Evolutionary conservation across 2,888 invertebrate species (phyloP).

Genomic region (Hypolimnas misippus): DNA sequence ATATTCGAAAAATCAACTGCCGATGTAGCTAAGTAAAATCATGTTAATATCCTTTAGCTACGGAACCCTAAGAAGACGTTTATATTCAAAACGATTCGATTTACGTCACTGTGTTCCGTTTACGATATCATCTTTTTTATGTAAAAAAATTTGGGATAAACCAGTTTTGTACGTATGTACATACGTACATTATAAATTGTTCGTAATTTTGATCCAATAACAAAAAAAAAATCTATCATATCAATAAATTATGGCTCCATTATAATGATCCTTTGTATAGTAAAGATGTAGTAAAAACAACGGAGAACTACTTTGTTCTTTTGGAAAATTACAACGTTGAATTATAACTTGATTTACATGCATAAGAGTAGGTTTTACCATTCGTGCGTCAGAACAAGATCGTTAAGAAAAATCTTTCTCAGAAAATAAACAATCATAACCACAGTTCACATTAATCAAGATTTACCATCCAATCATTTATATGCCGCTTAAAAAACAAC

Average conservation of each 20-base stretch:
- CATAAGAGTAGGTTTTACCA: constrained; percentile 24
- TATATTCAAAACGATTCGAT: no score
- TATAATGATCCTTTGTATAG: background rate
- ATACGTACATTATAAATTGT: no score
- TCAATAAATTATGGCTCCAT: background rate
- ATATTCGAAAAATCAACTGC: no score
- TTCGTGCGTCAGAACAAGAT: constrained; percentile 32
- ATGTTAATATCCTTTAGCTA: no score
- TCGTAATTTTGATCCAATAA: background rate
- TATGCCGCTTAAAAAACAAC: no score
- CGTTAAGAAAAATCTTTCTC: constrained; percentile 28
- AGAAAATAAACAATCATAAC: constrained; percentile 24
- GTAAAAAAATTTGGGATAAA: background rate
- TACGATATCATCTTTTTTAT: no score
- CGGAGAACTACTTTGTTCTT: constrained; percentile 17
- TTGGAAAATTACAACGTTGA: constrained; percentile 33
- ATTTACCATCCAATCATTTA: no score
- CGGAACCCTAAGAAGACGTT: no score
- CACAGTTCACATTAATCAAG: constrained; percentile 18
- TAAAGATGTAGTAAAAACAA: background rate
- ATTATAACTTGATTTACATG: constrained; percentile 33
- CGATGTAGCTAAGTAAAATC: no score
- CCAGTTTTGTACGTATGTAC: background rate
- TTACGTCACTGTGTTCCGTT: no score
- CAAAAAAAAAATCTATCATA: no score